Conservation (phyloP, 64 coral and sea anemone species). For the Cladopsammia gracilis region DNA sequence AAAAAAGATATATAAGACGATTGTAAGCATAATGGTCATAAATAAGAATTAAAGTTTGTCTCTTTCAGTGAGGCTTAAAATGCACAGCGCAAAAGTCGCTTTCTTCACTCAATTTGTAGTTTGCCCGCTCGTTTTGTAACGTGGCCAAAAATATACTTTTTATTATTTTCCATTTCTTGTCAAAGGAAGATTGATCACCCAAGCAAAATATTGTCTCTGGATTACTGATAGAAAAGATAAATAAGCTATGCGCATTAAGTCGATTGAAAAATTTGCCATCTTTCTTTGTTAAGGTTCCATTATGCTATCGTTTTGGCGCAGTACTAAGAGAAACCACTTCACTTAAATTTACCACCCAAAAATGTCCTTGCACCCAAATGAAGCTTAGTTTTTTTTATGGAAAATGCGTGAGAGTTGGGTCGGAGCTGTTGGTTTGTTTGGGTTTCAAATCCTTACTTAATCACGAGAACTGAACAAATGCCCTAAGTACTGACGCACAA, state of each 20-base stretch:
- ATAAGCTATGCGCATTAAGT: neutral
- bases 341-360: neutral
- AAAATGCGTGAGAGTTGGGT: neutral
- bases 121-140: neutral
- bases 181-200: conserved; percentile 30
- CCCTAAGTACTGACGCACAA: neutral
- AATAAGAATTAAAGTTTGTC: neutral
- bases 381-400: neutral
- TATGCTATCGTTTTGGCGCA: neutral
- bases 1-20: neutral
- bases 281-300: neutral
- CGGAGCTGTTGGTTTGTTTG: conserved; percentile 12
- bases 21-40: neutral
- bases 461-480: conserved; percentile 16
- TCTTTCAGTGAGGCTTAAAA: neutral
- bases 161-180: conserved; percentile 15
- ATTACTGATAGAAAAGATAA: conserved; percentile 27
- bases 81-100: neutral
- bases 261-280: neutral
- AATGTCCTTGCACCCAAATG: neutral
- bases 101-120: neutral
- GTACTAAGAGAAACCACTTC: neutral
- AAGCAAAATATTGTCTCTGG: conserved; percentile 29
- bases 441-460: conserved; percentile 33
- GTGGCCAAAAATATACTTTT: neutral